Base-by-base conservation (phyloP, 2,888 invertebrate species). In the Argyresthia albistria region DNA sequence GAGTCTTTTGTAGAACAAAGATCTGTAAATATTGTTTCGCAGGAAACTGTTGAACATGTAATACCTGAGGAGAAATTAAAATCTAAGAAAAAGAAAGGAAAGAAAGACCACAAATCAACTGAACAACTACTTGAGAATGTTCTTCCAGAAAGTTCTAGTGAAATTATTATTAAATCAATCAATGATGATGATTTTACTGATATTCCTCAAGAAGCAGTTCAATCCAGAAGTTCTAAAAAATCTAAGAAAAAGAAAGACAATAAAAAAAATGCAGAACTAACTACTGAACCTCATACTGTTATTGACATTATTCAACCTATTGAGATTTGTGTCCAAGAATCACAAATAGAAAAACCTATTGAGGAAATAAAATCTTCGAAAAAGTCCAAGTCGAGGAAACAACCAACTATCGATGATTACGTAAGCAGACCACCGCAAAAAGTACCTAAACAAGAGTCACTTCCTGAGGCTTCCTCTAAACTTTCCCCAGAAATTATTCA, bases 331-430 rank as follows among this genome's bases (percentile, higher is more conserved):
- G 11, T 15, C 14, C 14, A 12, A 9, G 36, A 36, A 12, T 9
- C 37, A n/a, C 9, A 37, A 36, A 67, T 57, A 59, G 59, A 4
- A 36, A 36, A 36, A 25, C 48, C 36, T 15, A 6, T 37, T 15
- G 37, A 48, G 37, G 37, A 37, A 43, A 49, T 11, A 12, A 36
- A 48, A 37, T 48, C 48, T 10, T 80, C 74, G 66, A 78, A 79
- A 65, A 81, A 74, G 59, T 52, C 59, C 1, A 80, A 76, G 60
- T 58, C 62, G 8, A 79, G 75, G 50, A 80, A 76, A 62, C 54
- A 75, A 50, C 80, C 76, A 62, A 54, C 62, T 55, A 53, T 61
- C 3, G 67, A 70, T 55, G 71, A 76, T 55, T 76, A 39, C 3
- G 8, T 39, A 39, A 56, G 49, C 53, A 54, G 25, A 55, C 4